A percentile compares a stretch with the other conserved stretches of the same genome.
These are phyloP conservation scores for Ceratina japonica DNA, from an alignment of 1,140 invertebrate genomes.

Conservation along the genomic window DNA sequence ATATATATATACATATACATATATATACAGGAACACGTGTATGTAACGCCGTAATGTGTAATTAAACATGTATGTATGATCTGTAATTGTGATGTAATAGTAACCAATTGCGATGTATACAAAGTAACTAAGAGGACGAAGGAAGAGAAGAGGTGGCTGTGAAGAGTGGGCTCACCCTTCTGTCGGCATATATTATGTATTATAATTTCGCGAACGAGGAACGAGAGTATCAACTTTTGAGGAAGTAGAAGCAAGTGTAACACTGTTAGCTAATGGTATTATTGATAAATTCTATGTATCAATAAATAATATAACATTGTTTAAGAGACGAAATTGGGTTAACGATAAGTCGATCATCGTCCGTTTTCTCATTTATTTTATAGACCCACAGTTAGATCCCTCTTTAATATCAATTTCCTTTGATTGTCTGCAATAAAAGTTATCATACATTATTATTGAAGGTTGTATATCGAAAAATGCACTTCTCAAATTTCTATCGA, in stretches of 20 bases:
- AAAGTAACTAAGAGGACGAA: constrained; percentile 19
- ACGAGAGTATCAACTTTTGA: constrained; percentile 37
- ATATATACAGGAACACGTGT: constrained; percentile 38
- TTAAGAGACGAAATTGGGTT: constrained; percentile 62
- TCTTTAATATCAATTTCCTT: too few species aligned
- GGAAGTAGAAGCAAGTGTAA: constrained; percentile 52
- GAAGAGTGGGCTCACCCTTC: not conserved
- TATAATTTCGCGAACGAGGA: constrained; percentile 50
- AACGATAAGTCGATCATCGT: not conserved
- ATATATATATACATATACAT: constrained; percentile 30
- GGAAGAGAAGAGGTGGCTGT: not conserved
- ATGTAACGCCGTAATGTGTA: constrained; percentile 54
- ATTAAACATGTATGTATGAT: constrained; percentile 51
- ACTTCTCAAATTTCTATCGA: too few species aligned
- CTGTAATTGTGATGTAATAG: constrained; percentile 56
- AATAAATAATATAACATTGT: constrained; percentile 74
- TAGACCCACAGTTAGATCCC: too few species aligned
- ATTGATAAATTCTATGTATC: constrained; percentile 73
- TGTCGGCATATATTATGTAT: constrained; percentile 41
- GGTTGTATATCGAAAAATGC: too few species aligned
- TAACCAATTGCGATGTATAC: constrained; percentile 48
- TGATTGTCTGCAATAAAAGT: too few species aligned
- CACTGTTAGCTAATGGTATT: constrained; percentile 65
- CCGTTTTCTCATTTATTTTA: too few species aligned
- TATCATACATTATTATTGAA: too few species aligned